Evolutionary conservation across 2,797 vertebrate species (phyloP).

Genomic region (Lacerta viridis): DNA sequence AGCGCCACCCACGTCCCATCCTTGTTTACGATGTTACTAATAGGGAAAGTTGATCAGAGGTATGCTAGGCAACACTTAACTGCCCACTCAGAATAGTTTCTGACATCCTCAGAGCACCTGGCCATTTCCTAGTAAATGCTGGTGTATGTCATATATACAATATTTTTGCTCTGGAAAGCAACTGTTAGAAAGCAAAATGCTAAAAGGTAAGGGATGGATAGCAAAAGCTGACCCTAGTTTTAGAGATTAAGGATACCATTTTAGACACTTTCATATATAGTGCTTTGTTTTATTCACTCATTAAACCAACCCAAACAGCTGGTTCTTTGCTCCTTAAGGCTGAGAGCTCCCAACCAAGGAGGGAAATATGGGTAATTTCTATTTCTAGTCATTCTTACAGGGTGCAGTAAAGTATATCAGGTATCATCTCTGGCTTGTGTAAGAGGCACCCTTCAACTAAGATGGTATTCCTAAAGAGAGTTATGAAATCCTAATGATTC

Average conservation of each 20-base stretch:
- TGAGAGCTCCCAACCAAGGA: neutral
- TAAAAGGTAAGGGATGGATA: neutral
- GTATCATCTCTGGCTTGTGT: neutral
- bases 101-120: neutral
- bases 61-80: neutral
- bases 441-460: neutral
- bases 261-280: neutral
- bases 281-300: neutral
- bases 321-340: neutral
- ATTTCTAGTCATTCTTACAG: slow-evolving; percentile 4
- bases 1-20: too few species aligned
- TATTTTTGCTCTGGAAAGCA: neutral
- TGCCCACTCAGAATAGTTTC: neutral
- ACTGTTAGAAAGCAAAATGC: neutral
- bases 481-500: too few species aligned
- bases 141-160: neutral
- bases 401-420: slow-evolving; percentile 40
- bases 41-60: neutral
- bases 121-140: neutral
- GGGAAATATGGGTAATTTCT: neutral
- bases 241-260: neutral
- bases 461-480: too few species aligned
- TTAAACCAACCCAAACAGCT: neutral
- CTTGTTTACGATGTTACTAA: too few species aligned
- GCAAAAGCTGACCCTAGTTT: neutral